Conservation (phyloP, 2,888 invertebrate genomes). For the Laspeyria flexula region DNA sequence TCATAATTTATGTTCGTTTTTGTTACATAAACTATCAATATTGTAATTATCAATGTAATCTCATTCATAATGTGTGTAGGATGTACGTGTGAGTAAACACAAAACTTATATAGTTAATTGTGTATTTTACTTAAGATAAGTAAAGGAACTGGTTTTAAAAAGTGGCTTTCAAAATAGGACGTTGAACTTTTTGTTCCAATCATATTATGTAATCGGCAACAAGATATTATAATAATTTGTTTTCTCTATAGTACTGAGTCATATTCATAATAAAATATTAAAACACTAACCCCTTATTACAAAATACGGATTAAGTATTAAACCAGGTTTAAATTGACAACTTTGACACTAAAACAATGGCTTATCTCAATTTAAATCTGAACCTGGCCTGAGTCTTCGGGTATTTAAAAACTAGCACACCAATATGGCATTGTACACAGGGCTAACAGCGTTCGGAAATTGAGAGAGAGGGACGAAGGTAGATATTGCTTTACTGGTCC, state of each 20-base stretch:
- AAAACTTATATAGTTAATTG: constrained; percentile 47
- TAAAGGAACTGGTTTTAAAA: constrained; percentile 76
- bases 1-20: constrained; percentile 25
- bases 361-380: too few relatives aligned
- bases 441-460: too few relatives aligned
- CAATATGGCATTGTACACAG: too few relatives aligned
- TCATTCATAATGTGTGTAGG: constrained; percentile 36
- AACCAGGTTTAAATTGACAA: too few relatives aligned
- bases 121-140: constrained; percentile 59
- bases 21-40: constrained; percentile 36
- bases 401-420: neutral
- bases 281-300: constrained; percentile 22
- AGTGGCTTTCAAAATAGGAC: constrained; percentile 79
- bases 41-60: constrained; percentile 40
- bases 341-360: too few relatives aligned
- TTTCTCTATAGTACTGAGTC: constrained; percentile 62
- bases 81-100: constrained; percentile 42
- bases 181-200: constrained; percentile 77
- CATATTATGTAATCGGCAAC: constrained; percentile 65
- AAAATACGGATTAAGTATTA: too few relatives aligned
- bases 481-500: too few relatives aligned
- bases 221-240: constrained; percentile 68
- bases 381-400: too few relatives aligned
- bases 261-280: constrained; percentile 31
- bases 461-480: too few relatives aligned